Percentiles rank a stretch among this genome's conserved stretches.
These are phyloP conservation scores for Cheilosia vernalis DNA, from an alignment of 2,888 invertebrate genomes.

Conservation along the genomic window DNA sequence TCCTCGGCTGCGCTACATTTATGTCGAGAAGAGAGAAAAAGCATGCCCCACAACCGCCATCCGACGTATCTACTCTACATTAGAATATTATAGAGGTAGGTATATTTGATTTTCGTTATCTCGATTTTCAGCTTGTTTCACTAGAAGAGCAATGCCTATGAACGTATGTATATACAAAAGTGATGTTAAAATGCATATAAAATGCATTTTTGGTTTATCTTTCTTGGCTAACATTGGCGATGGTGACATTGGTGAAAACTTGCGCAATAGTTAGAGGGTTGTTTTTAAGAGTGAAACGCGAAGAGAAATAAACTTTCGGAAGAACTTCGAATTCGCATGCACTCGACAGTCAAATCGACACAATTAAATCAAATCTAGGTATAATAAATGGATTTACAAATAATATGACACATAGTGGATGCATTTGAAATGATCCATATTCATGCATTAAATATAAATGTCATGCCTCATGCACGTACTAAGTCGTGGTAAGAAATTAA, in stretches of 20 bases:
- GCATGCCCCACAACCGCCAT: conserved; percentile 15
- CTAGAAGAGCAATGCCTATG: conserved; percentile 29
- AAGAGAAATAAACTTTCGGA: neutral
- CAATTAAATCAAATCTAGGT: no score
- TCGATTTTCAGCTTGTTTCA: conserved; percentile 30
- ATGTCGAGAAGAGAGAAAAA: conserved; percentile 45
- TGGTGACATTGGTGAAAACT: conserved; percentile 50
- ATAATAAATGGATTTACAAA: no score
- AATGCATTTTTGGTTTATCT: conserved; percentile 52
- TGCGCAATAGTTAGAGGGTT: conserved; percentile 52
- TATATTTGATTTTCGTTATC: conserved; percentile 1
- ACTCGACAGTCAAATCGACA: neutral
- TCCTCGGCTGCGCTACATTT: conserved; percentile 28
- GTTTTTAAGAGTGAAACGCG: conserved; percentile 7
- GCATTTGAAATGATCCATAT: no score
- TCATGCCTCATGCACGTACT: no score
- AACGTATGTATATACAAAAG: conserved; percentile 32
- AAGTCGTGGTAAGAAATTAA: no score
- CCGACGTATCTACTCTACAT: conserved; percentile 9
- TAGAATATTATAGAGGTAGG: conserved; percentile 27
- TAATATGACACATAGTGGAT: no score
- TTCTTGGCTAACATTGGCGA: conserved; percentile 33
- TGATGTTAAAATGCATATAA: conserved; percentile 30
- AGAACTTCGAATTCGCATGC: conserved; percentile 38
- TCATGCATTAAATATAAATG: no score